Evolutionary conservation across 1,140 invertebrate genomes (phyloP), one percentile per base, ranked within the genome.

Genomic region (Drosophila insularis): DNA sequence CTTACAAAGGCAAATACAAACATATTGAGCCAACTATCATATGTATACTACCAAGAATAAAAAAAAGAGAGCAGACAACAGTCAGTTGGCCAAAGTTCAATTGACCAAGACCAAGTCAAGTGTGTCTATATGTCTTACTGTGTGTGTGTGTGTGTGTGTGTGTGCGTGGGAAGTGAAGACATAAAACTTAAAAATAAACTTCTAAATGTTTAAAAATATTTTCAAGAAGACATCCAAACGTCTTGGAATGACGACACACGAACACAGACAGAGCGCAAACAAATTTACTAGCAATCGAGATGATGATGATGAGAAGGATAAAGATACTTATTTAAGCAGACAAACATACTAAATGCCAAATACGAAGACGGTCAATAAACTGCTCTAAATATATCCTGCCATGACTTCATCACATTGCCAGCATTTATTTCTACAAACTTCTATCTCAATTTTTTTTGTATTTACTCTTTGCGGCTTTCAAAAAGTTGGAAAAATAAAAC

Each of bases 141-240:
- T 27, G n/a, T 14, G 23, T 58, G 46, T 19, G 39, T 54, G 17
- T 56, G 11, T 63, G 19, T 54, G 19, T 32, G 35, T 62, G 68
- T 56, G 71, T 46, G 14, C 19, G 43, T 10, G 17, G 43, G 17
- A 50, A 14, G 55, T 10, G 32, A 37, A 17, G 71, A 74, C 71
- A 75, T 63, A 63, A 75, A 75, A 76, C 73, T 75, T 75, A 75
- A 75, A 75, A 75, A 75, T 75, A 75, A 75, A 69, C 73, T 75
- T 55, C 27, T 65, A 60, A 75, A 75, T 75, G 65, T 69, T 75
- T 63, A 53, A 66, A 31, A 35, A 65, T 75, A 65, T 76, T 75
- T 76, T 59, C 53, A 31, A 19, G 65, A 72, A 76, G 72, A 39
- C 62, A 75, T 46, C 50, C 73, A 35, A 35, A 35, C 32, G 32